Base-by-base conservation (phyloP, 2,888 invertebrate genomes). In the Pammene fasciana region DNA sequence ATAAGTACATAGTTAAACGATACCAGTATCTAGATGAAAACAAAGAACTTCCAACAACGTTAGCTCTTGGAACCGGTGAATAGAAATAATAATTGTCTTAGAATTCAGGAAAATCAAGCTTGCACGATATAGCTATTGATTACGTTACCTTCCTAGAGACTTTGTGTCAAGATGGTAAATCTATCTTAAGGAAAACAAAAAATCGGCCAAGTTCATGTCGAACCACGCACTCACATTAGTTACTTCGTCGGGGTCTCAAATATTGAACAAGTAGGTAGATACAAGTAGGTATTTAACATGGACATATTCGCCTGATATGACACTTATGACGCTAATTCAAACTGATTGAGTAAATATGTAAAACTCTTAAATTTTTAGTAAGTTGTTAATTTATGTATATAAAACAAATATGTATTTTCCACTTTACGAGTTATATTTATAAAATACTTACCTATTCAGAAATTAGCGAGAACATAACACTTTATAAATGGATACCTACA, bases 41-140 rank as follows among this genome's bases (percentile, higher is more conserved):
- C 54, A 54, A 43, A 66, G 66, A 34, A n/a, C 26, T 70, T 60
- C 59, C 18, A 52, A 26, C 26, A 26, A 26, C 26, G 26, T 26
- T 26, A 3, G 26, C 82, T 79, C 80, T 71, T 46, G 71, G 82
- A 64, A 57, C 34, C 34, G 13, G 8, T 62, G 62, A 68, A 68
- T 68, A 64, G 68, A 50, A 68, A 43, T 57, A 64, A 14, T 56
- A 64, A 50, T 54, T 46, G 45, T 46, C 50, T 14, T 50, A 26
- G 38, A n/a, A 54, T 52, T 64, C 68, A 52, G 45, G 68, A 68
- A 57, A 68, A 68, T 64, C 64, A 14, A 57, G 57, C 45, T n/a
- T 26, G 38, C 46, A 52, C 50, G 14, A 52, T 16, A 41, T 18
- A n/a, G 48, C n/a, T 26, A n/a, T 18, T 18, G 16, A 55, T 38